phyloP scores from a whole-genome alignment of 2,888 invertebrate genomes.

The Epiperipatus broadwayi region DNA sequence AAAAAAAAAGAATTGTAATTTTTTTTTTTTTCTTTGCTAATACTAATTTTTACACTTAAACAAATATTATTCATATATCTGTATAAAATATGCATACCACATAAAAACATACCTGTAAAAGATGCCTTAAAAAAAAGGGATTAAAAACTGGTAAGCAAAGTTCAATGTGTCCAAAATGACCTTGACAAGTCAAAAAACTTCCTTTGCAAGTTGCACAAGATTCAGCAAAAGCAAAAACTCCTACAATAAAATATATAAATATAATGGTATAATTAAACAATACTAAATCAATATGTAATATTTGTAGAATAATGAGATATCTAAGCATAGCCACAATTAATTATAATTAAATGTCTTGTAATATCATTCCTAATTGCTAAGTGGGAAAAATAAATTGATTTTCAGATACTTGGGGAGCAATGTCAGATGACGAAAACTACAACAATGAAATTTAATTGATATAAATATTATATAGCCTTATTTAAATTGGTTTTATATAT shows the following conservation, averaged over 20 bases:
- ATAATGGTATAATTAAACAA: background rate
- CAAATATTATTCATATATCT: background rate
- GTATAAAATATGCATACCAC: background rate
- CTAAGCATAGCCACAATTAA: too few species aligned
- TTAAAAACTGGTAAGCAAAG: constrained; percentile 71
- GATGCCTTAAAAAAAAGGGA: constrained; percentile 60
- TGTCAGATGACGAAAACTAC: too few species aligned
- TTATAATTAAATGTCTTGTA: too few species aligned
- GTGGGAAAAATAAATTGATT: too few species aligned
- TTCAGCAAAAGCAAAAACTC: constrained; percentile 37
- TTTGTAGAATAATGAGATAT: constrained; percentile 7
- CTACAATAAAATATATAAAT: constrained; percentile 36
- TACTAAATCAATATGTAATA: constrained; percentile 1
- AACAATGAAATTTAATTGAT: too few species aligned
- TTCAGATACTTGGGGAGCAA: too few species aligned
- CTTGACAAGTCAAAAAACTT: constrained; percentile 48
- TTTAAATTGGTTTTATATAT: too few species aligned
- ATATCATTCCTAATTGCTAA: too few species aligned
- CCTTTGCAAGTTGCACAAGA: constrained; percentile 61
- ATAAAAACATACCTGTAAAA: constrained; percentile 39
- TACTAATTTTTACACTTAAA: too few species aligned
- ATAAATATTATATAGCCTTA: too few species aligned
- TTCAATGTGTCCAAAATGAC: constrained; percentile 87
- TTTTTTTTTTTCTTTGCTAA: too few species aligned
- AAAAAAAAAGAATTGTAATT: too few species aligned